These are phyloP conservation scores for Dissostichus mawsoni DNA, from an alignment of 2,113 vertebrate species.

Conservation along the genomic window DNA sequence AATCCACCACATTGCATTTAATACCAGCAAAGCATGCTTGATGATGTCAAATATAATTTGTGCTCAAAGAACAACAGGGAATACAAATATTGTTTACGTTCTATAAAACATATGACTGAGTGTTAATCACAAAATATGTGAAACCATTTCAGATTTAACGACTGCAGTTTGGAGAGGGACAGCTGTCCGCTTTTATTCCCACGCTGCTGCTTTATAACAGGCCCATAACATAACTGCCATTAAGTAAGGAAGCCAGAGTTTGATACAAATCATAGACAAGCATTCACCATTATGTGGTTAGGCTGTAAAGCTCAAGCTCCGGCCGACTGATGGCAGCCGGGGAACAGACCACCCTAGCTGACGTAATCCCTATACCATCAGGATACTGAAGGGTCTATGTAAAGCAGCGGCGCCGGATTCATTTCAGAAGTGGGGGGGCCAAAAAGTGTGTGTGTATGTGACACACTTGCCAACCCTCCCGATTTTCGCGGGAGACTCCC, in stretches of 20 bases:
- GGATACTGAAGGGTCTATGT: not conserved
- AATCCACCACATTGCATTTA: not conserved
- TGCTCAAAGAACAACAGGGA: not conserved
- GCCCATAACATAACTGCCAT: slow-evolving; percentile 32
- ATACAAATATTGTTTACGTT: not conserved
- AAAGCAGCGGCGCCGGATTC: too few relatives aligned
- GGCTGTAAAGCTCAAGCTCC: not conserved
- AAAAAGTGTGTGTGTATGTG: too few relatives aligned
- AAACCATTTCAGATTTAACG: slow-evolving; percentile 19
- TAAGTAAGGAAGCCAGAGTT: slow-evolving; percentile 50
- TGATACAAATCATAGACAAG: slow-evolving; percentile 50
- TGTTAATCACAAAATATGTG: not conserved
- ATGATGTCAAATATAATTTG: not conserved
- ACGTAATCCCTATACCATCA: not conserved
- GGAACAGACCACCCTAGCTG: not conserved
- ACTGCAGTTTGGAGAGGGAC: not conserved
- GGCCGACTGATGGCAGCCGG: not conserved
- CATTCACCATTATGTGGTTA: not conserved
- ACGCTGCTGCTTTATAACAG: slow-evolving; percentile 26
- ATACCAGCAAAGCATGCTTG: not conserved
- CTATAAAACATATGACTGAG: not conserved
- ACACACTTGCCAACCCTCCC: too few relatives aligned
- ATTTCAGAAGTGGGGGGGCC: too few relatives aligned
- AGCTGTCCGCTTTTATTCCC: slow-evolving; percentile 43
- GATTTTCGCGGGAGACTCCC: too few relatives aligned